Conservation (phyloP, 1,140 invertebrate genomes). For the Goniozus legneri region DNA sequence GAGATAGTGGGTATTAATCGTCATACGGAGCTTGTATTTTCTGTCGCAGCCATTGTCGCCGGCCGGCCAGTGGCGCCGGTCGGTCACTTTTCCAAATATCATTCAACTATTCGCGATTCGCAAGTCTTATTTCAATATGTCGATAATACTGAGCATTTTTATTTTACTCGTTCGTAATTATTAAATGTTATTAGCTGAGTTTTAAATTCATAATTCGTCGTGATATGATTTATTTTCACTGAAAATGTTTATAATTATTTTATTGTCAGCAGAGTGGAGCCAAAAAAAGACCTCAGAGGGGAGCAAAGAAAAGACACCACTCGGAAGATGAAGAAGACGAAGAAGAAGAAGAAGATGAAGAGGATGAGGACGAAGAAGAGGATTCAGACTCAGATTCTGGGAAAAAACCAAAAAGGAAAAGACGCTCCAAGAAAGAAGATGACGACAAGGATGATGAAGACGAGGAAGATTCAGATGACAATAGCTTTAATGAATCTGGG, state of each 20-base stretch:
- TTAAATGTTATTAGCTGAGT: too few species aligned
- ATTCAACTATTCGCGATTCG: not conserved
- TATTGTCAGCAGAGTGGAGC: slow-evolving; percentile 26
- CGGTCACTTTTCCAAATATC: slow-evolving; percentile 21
- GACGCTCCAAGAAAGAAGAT: slow-evolving; percentile 47
- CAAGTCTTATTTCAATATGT: not conserved
- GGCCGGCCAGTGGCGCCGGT: slow-evolving; percentile 24
- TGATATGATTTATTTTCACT: too few species aligned
- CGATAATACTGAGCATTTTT: too few species aligned
- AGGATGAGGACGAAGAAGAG: slow-evolving; percentile 45
- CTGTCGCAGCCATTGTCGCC: slow-evolving; percentile 19
- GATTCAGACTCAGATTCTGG: slow-evolving; percentile 46
- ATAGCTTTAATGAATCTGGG: slow-evolving; percentile 44
- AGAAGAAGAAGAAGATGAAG: slow-evolving; percentile 49
- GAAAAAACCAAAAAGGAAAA: slow-evolving; percentile 47
- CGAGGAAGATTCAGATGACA: slow-evolving; percentile 52
- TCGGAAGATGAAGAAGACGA: slow-evolving; percentile 49
- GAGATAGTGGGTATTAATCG: slow-evolving; percentile 1
- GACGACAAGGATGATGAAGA: slow-evolving; percentile 53
- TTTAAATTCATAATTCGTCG: too few species aligned
- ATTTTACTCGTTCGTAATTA: too few species aligned
- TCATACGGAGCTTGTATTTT: not conserved
- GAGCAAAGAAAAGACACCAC: slow-evolving; percentile 46
- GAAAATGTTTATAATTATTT: too few species aligned
- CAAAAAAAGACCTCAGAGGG: slow-evolving; percentile 46